Evolutionary conservation across 2,797 vertebrate species (phyloP), one percentile per base, ranked within the genome.

Genomic region (Myripristis murdjan): DNA sequence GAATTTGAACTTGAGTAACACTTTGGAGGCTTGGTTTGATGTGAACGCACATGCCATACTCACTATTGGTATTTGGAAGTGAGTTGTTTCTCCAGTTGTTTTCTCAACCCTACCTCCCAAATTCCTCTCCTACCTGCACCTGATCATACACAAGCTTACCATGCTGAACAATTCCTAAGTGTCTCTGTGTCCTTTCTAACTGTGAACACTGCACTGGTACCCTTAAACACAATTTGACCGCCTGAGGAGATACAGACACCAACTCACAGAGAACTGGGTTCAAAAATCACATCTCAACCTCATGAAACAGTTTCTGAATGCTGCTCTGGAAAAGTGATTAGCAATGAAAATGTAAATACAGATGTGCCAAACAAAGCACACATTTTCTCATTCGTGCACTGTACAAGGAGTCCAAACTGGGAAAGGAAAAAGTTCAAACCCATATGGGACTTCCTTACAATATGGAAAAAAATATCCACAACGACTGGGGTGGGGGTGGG

Each of bases 381-480:
- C 10, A 20, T 5, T 43, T 12, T 24, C 3, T 51, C 3, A 1
- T 14, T 20, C 5, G 5, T 52, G n/a, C 5, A 1, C n/a, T 15
- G 6, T 44, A 33, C 1, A 7, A n/a, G 37, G 10, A 57, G 23
- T 1, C 10, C 35, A 15, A 11, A 5, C 31, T 54, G 37, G 16
- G 14, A 44, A 28, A 10, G 18, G 18, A n/a, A 44, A 37, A 37
- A 11, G 35, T 35, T 26, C 15, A 28, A 0, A 7, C 4, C 18
- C 58, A 59, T 33, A 60, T 35, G 22, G 33, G 6, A 15, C 14
- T 10, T 43, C 58, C 31, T 46, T 15, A 11, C 8, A 69, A 41
- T 18, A 7, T 75, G 80, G 77, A 73, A 75, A 35, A 43, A 65
- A 39, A 76, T 33, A 48, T n/a, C 39, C 39, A 61, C 31, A 33